Conservation (phyloP, 2,113 vertebrate genomes). For the Saguinus imperator region DNA sequence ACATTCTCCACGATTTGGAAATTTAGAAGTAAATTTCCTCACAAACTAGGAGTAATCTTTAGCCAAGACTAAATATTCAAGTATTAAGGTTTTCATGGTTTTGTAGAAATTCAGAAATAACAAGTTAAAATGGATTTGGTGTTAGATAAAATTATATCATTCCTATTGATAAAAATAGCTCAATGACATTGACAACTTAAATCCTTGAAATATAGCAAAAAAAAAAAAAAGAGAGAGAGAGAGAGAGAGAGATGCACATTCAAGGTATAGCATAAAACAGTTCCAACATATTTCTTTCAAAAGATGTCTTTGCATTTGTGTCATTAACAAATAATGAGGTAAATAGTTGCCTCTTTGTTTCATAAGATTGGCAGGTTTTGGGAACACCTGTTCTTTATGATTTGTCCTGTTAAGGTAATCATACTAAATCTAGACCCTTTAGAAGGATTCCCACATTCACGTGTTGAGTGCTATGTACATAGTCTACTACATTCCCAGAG, state of each 20-base stretch:
- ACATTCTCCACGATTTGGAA: neutral
- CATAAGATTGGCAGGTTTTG: constrained; percentile 65
- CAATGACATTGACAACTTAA: constrained; percentile 20
- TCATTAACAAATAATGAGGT: constrained; percentile 79
- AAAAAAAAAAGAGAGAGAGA: neutral
- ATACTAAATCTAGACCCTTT: constrained; percentile 46
- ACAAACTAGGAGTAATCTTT: constrained; percentile 20
- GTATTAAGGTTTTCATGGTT: neutral
- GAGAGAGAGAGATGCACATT: constrained; percentile 74
- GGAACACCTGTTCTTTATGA: neutral
- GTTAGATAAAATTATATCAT: neutral
- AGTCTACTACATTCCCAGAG: neutral
- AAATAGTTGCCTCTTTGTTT: constrained; percentile 70
- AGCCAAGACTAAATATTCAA: constrained; percentile 16
- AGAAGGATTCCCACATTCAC: constrained; percentile 46
- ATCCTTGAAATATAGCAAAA: constrained; percentile 6
- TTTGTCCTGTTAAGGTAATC: neutral
- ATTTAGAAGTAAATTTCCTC: constrained; percentile 16
- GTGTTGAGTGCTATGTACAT: neutral
- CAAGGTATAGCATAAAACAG: constrained; percentile 66
- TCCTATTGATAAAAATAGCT: constrained; percentile 19
- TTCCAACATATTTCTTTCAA: constrained; percentile 46
- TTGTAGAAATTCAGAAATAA: constrained; percentile 57
- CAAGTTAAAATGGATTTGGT: constrained; percentile 20
- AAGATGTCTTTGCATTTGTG: constrained; percentile 74